Conservation (phyloP, 2,113 vertebrate species). For the Ammospiza caudacuta region DNA sequence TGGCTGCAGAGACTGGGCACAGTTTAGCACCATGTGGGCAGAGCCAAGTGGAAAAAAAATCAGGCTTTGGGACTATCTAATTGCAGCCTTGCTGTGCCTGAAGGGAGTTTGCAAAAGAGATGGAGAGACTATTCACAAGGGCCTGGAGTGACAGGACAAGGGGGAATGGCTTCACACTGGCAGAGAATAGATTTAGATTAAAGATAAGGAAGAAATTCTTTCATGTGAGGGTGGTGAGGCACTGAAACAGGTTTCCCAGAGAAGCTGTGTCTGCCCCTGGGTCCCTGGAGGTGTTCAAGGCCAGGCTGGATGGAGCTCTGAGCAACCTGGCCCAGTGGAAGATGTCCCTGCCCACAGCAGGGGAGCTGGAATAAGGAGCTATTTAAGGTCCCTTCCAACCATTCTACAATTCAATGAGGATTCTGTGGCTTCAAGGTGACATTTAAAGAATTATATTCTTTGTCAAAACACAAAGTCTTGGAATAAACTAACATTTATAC, state of each 20-base stretch:
- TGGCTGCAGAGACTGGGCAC: neutral
- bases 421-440: neutral
- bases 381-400: neutral
- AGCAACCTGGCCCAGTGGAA: neutral
- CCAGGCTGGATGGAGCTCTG: accelerated
- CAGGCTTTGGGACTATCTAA: neutral
- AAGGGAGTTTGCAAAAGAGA: neutral
- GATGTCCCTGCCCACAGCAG: neutral
- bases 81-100: neutral
- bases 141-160: neutral
- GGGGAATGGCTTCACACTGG: neutral
- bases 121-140: neutral
- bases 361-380: accelerated
- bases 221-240: accelerated
- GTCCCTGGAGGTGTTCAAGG: neutral
- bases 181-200: neutral
- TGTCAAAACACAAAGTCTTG: neutral
- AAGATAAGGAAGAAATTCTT: neutral
- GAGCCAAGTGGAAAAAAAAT: neutral
- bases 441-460: neutral
- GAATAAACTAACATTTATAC: neutral
- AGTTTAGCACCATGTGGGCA: accelerated
- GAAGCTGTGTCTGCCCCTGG: neutral
- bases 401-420: neutral
- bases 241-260: accelerated